Evolutionary conservation across 2,797 vertebrate species (phyloP).

Genomic region (Sebastiscus albofasciatus): DNA sequence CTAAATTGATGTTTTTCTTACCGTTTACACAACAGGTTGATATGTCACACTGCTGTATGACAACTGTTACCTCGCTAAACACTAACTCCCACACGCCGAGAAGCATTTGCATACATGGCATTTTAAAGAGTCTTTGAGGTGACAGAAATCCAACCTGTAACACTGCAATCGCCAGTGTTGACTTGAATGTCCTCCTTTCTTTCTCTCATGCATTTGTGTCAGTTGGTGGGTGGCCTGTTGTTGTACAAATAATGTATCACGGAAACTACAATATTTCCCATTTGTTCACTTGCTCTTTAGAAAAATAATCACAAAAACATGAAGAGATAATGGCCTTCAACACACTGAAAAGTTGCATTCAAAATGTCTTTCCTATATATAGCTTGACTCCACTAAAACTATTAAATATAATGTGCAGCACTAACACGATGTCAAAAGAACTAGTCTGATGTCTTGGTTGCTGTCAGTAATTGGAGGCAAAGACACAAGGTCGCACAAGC

Average conservation of each 20-base stretch:
- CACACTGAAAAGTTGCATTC: not conserved
- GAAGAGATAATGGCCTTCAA: not conserved
- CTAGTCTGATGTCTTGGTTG: constrained; percentile 31
- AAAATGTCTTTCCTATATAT: not conserved
- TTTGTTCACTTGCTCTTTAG: not conserved
- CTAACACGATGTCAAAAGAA: constrained; percentile 27
- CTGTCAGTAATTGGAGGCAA: constrained; percentile 46
- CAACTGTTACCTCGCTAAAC: not conserved
- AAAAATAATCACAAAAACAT: not conserved
- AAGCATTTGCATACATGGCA: constrained; percentile 20
- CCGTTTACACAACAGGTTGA: constrained; percentile 14
- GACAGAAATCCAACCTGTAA: constrained; percentile 1
- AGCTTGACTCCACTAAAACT: constrained; percentile 7
- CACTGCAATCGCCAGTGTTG: not conserved
- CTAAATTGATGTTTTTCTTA: not conserved
- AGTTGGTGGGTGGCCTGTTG: not conserved
- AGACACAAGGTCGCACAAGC: constrained; percentile 59
- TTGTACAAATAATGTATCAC: not conserved
- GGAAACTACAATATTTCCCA: not conserved
- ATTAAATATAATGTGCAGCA: constrained; percentile 5
- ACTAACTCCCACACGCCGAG: constrained; percentile 9
- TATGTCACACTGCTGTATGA: constrained; percentile 6
- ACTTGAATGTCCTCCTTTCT: not conserved
- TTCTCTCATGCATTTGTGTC: not conserved
- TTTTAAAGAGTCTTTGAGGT: constrained; percentile 23